These are phyloP conservation scores for Brachyrhaphis roseni DNA, from an alignment of 2,797 vertebrate species.

Conservation along the genomic window DNA sequence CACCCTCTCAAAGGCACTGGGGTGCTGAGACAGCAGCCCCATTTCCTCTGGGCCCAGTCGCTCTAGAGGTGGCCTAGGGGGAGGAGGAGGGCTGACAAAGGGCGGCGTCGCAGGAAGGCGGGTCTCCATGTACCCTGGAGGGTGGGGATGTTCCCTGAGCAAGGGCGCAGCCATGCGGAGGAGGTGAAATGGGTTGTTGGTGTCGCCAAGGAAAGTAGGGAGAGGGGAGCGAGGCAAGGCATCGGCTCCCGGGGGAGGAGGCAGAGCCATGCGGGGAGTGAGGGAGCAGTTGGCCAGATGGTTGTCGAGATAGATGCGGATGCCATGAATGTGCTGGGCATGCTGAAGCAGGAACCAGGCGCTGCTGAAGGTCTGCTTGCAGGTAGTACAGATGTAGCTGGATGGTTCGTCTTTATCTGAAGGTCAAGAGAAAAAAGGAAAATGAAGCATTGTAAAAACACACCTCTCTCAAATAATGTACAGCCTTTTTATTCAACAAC, in stretches of 20 bases:
- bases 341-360: constrained; percentile 99
- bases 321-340: constrained; percentile 97
- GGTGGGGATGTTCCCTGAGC: constrained; percentile 86
- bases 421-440: constrained; percentile 58
- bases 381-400: constrained; percentile 99
- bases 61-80: constrained; percentile 91
- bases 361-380: constrained; percentile 98
- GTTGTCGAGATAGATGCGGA: constrained; percentile 99
- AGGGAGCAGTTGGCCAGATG: constrained; percentile 92
- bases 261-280: constrained; percentile 95
- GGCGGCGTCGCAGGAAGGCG: constrained; percentile 94
- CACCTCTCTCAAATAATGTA: background rate
- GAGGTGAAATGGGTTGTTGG: constrained; percentile 95
- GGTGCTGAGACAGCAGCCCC: constrained; percentile 91
- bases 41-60: constrained; percentile 97
- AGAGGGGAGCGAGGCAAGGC: constrained; percentile 93
- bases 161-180: constrained; percentile 96
- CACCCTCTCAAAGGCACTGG: constrained; percentile 89
- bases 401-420: constrained; percentile 98
- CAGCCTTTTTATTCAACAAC: background rate
- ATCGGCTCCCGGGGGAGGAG: constrained; percentile 90
- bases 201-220: constrained; percentile 95
- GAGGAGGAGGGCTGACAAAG: constrained; percentile 94
- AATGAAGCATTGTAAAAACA: background rate
- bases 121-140: constrained; percentile 91